These are phyloP conservation scores for Diabrotica undecimpunctata DNA, from an alignment of 1,140 invertebrate species.

Conservation along the genomic window DNA sequence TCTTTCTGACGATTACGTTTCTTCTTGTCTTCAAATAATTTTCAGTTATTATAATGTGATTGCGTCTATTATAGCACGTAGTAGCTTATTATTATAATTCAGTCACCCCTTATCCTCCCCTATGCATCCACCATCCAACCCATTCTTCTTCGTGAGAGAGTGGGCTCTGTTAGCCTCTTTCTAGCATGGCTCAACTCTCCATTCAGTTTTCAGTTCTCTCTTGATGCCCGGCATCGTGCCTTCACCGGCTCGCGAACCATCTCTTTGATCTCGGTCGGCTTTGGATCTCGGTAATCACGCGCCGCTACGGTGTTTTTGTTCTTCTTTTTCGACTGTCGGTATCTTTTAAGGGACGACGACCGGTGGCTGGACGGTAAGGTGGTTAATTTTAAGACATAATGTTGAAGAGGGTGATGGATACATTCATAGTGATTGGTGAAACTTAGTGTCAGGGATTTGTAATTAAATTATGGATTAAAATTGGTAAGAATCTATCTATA, in stretches of 20 bases:
- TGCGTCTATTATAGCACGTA: no score
- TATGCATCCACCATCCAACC: not conserved
- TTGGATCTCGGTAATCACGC: not conserved
- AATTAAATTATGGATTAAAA: no score
- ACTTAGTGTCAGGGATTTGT: not conserved
- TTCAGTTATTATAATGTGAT: no score
- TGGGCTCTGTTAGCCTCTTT: not conserved
- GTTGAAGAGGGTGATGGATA: not conserved
- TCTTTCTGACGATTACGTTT: no score
- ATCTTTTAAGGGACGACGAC: not conserved
- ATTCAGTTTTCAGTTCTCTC: not conserved
- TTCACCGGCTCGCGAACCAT: conserved; percentile 9
- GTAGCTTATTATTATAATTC: no score
- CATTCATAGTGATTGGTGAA: not conserved
- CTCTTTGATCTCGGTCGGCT: conserved; percentile 10
- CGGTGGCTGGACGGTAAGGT: not conserved
- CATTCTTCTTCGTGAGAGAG: not conserved
- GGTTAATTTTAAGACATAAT: not conserved
- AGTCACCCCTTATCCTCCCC: not conserved
- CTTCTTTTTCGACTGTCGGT: not conserved
- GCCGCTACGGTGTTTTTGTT: not conserved
- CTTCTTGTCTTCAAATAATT: no score
- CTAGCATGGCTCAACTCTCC: no score
- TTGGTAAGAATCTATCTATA: no score
- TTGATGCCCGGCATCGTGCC: conserved; percentile 4